Base-by-base conservation (phyloP, 2,888 invertebrate genomes). In the Acronicta alni region DNA sequence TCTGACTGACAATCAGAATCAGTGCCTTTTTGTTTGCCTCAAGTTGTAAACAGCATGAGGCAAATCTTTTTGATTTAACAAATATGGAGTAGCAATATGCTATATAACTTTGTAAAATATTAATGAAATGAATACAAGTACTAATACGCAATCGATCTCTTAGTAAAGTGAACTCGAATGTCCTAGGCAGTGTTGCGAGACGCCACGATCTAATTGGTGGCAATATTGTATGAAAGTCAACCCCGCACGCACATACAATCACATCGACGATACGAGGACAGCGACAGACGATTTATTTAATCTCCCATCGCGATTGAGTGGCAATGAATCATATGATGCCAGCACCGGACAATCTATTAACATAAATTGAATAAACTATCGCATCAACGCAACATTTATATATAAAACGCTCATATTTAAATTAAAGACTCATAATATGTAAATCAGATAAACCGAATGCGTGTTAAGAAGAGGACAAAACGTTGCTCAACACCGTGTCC, bases 281-380 rank as follows among this genome's bases (percentile, higher is more conserved):
- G 83, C 82, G 78, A 80, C 74, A 69, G 77, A 74, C 80, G 82
- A 84, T 86, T 86, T 84, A 90, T 89, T 88, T 85, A 85, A 90
- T 88, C 86, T 86, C 69, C 75, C 72, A 77, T 67, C 62, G 67
- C 80, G 82, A 87, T 84, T 86, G 82, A 86, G 80, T 74, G 74
- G 75, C 87, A 86, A 86, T 86, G 83, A 88, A 88, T 88, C 84
- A 87, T 81, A 77, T 79, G 75, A 81, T 75, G 72, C 75, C 77
- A 77, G 75, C 77, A 72, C 60, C 67, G 65, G 66, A 63, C 79
- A 72, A 77, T 81, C 72, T 81, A 86, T 87, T 87, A 87, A 74
- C 72, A 85, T 77, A 82, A 86, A 91, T 88, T 89, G 86, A 89
- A 88, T 83, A 86, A 86, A 86, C 80, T 82, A 76, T 74, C 72